Conservation (phyloP, 2,888 invertebrate species). For the Rugalucina vietnamica region DNA sequence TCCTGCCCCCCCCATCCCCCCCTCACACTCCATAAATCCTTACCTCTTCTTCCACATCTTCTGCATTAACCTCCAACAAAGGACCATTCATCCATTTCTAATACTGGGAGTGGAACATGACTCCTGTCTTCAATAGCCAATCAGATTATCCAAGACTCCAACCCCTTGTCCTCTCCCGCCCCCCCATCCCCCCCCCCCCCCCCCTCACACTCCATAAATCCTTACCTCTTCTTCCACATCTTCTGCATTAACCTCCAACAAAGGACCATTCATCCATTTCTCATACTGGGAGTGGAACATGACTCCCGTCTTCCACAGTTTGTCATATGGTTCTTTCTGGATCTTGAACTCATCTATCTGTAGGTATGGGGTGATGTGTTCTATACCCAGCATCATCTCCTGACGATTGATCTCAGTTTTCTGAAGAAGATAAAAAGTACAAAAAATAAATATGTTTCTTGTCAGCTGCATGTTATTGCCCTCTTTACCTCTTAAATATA, state of each 20-base stretch:
- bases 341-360: constrained; percentile 78
- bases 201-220: background rate
- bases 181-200: too few relatives aligned
- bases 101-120: constrained; percentile 81
- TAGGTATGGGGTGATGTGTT: constrained; percentile 77
- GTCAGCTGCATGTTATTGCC: too few relatives aligned
- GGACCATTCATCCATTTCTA: constrained; percentile 84
- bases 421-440: constrained; percentile 69
- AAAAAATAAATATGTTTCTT: background rate
- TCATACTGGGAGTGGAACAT: constrained; percentile 82
- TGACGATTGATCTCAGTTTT: constrained; percentile 81
- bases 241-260: constrained; percentile 83
- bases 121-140: constrained; percentile 82
- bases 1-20: background rate
- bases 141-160: too few relatives aligned
- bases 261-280: constrained; percentile 83
- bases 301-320: constrained; percentile 82
- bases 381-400: constrained; percentile 80
- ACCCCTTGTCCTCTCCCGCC: too few relatives aligned
- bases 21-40: background rate
- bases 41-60: background rate
- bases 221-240: constrained; percentile 83
- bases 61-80: constrained; percentile 61
- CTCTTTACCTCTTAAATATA: too few relatives aligned
- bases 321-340: constrained; percentile 82